phyloP scores from a whole-genome alignment of 2,888 invertebrate genomes.

The Emesis furor region DNA sequence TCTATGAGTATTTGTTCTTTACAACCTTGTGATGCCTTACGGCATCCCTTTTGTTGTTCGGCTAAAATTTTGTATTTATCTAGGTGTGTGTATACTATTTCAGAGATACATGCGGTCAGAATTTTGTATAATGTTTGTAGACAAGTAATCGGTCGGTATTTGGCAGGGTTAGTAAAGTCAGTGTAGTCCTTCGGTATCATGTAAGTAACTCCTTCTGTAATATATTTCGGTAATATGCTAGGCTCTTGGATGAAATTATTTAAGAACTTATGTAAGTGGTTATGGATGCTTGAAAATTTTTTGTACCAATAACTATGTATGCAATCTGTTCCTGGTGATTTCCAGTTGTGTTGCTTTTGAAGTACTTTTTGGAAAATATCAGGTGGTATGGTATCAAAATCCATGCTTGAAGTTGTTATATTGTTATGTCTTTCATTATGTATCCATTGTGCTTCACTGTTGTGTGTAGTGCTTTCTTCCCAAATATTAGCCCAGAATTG shows the following conservation, averaged over 20 bases:
- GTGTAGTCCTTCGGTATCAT: conserved; percentile 65
- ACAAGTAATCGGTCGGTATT: conserved; percentile 75
- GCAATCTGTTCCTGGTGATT: conserved; percentile 61
- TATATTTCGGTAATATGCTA: conserved; percentile 40
- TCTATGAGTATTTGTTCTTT: conserved; percentile 50
- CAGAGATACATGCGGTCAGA: conserved; percentile 59
- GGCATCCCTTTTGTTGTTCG: conserved; percentile 70
- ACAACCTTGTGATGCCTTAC: conserved; percentile 52
- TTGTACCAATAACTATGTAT: conserved; percentile 70
- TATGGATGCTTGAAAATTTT: conserved; percentile 57
- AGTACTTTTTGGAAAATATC: conserved; percentile 46
- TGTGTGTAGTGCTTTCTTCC: conserved; percentile 54
- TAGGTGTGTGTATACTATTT: conserved; percentile 61
- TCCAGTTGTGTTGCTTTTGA: conserved; percentile 58
- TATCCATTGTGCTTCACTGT: conserved; percentile 47
- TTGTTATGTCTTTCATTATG: background rate
- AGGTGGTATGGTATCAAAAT: conserved; percentile 2
- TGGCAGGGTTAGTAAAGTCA: conserved; percentile 57
- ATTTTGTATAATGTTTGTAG: conserved; percentile 74
- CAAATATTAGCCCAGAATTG: conserved; percentile 51
- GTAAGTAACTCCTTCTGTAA: conserved; percentile 59
- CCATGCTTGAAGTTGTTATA: conserved; percentile 27
- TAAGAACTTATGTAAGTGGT: conserved; percentile 38
- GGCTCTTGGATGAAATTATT: conserved; percentile 53
- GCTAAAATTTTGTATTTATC: conserved; percentile 59